Conservation (phyloP, 1,140 invertebrate genomes). For the Hyles vespertilio region DNA sequence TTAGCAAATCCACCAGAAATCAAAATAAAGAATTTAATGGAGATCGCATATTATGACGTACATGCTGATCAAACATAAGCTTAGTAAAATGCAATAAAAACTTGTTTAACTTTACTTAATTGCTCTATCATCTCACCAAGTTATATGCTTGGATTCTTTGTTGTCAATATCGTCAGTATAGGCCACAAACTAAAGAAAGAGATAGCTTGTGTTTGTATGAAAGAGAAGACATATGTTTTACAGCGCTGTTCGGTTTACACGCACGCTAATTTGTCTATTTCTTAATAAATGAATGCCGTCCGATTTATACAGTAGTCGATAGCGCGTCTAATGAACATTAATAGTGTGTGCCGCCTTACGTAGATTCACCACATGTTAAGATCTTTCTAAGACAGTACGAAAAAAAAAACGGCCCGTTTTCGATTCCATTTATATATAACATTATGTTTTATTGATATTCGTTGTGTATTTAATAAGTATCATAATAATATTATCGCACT, state of each 20-base stretch:
- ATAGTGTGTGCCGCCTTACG: not conserved
- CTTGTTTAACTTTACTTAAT: not conserved
- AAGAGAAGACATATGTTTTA: slow-evolving; percentile 5
- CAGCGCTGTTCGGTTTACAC: slow-evolving; percentile 7
- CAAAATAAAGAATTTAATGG: no score
- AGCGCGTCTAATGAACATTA: slow-evolving; percentile 10
- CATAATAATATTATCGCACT: no score
- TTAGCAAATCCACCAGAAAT: no score
- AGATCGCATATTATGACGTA: not conserved
- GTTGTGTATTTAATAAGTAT: no score
- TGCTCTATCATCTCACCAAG: no score
- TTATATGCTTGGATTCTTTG: no score
- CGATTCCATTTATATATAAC: no score
- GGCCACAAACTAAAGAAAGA: slow-evolving; percentile 4
- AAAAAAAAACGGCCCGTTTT: no score
- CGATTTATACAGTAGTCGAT: slow-evolving; percentile 8
- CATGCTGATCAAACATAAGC: not conserved
- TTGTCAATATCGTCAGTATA: no score
- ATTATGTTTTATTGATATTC: no score
- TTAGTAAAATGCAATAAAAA: slow-evolving; percentile 3
- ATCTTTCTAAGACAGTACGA: no score
- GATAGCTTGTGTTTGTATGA: slow-evolving; percentile 2
- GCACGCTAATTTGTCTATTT: slow-evolving; percentile 8
- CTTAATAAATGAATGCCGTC: slow-evolving; percentile 7
- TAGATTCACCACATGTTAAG: no score